Evolutionary conservation across 2,113 vertebrate species (phyloP), one percentile per base, ranked within the genome.

Genomic region (Tichodroma muraria): DNA sequence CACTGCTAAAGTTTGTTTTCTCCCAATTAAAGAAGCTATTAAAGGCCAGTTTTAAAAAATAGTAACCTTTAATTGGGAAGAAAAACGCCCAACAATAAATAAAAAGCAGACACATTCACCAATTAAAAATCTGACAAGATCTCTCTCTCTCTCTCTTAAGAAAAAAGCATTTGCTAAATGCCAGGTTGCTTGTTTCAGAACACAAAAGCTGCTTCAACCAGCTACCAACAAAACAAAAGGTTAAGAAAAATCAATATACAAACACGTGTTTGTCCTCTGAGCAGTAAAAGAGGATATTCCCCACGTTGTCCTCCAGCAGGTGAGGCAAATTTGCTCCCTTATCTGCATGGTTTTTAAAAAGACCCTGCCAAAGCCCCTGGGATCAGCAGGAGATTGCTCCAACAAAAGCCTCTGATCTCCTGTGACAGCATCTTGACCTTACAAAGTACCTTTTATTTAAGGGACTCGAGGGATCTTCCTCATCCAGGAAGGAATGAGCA

Each of bases 81-180:
- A 94, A 95, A 96, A 97, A 90, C 13, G 8, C 91, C 94, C 87
- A 94, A 92, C 88, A 92, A 80, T 71, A 95, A 97, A 90, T 82
- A 96, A 88, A 91, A 91, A 78, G 92, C 57, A 97, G 94, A 85
- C 94, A 96, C 59, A 66, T 90, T 94, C 89, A 88, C 96, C 96
- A 97, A 98, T 97, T 97, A 97, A 97, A 97, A 97, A 91, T 77
- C 78, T 97, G 96, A 97, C 96, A 97, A 93, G 93, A 95, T 91
- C 64, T 91, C 53, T 90, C 83, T 89, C 81, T 44, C 31, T 59
- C 45, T 19, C n/a, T n/a, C n/a, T 14, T 14, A 14, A 53, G 40
- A 44, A 35, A 25, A 16, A 73, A 40, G 23, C 82, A 65, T 89
- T 97, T 97, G 83, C 83, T 88, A 97, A 97, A 97, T 94, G 96